Evolutionary conservation across 2,797 vertebrate species (phyloP), one percentile per base, ranked within the genome.

Genomic region (Argya squamiceps): DNA sequence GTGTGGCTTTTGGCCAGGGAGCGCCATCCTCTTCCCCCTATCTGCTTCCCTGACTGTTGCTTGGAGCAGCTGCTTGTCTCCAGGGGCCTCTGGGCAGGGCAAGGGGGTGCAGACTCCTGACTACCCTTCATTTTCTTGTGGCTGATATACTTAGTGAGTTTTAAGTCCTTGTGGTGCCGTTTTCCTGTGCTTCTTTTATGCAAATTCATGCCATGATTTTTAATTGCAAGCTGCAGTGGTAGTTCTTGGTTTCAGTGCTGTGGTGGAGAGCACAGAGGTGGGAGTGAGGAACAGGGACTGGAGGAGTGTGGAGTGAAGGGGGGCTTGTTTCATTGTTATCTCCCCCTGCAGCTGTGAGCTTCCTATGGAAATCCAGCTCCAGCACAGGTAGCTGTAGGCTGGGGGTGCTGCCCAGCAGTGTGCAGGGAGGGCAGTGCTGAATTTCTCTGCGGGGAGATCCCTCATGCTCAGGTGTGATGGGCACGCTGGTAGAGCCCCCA

Each of bases 21-120:
- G 29, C 0, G 0, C 62, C 0, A 1, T 90, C 76, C 62, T 85
- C 62, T 95, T 88, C 30, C 58, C 82, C 77, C 71, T 84, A 75
- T 97, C 96, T 97, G 93, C 68, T 70, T 73, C 58, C 53, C 84
- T 4, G 18, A 43, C 59, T 43, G 46, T 53, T 81, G 64, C 52
- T 70, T 6, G 34, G 43, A 91, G 80, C 71, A 93, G 87, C 92
- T 95, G 88, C 46, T 62, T 43, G 19, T 81, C 64, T 89, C 53
- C 2, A 3, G 53, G 60, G 32, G 32, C 32, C 89, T 84, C 37
- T 49, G 9, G 5, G 44, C 47, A 65, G 41, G 67, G 11, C 19
- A 21, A 4, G 12, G 24, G 67, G 47, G 3, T 5, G 4, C 36
- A 12, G 19, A 62, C 76, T 76, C 27, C 49, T 58, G 37, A 18